Conservation (phyloP, 2,888 invertebrate genomes). For the Eupeodes latifasciatus region DNA sequence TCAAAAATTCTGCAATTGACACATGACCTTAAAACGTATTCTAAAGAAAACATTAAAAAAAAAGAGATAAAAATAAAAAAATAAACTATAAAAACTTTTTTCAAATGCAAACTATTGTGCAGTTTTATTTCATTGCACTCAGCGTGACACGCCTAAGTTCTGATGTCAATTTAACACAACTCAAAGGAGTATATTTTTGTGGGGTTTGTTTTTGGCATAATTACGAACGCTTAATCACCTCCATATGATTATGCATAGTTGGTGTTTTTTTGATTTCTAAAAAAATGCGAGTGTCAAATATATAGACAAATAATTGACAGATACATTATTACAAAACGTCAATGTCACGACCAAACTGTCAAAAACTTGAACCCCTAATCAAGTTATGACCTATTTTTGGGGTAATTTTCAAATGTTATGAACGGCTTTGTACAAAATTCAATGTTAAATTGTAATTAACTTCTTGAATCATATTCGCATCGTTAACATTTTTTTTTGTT, state of each 20-base stretch:
- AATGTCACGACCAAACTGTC: no score
- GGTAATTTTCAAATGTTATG: no score
- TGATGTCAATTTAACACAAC: background rate
- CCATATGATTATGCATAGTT: background rate
- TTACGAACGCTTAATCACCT: background rate
- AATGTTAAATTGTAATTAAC: background rate
- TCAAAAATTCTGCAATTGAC: conserved; percentile 2
- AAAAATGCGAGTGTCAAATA: background rate
- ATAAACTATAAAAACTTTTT: background rate
- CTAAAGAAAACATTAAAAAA: background rate
- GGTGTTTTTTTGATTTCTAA: background rate
- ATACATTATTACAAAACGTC: no score
- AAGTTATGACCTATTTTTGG: no score
- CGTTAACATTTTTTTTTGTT: background rate
- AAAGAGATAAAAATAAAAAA: background rate
- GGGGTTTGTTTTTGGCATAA: background rate
- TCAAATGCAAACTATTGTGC: conserved; percentile 19
- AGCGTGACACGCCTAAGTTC: background rate
- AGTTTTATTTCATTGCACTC: conserved; percentile 1
- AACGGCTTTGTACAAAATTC: background rate
- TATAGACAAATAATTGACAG: no score
- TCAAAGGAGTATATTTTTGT: background rate
- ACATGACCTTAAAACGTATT: conserved; percentile 5
- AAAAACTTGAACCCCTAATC: no score
- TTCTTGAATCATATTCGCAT: background rate